Evolutionary conservation across 2,888 invertebrate genomes (phyloP).

Genomic region (Erpobdella octoculata): DNA sequence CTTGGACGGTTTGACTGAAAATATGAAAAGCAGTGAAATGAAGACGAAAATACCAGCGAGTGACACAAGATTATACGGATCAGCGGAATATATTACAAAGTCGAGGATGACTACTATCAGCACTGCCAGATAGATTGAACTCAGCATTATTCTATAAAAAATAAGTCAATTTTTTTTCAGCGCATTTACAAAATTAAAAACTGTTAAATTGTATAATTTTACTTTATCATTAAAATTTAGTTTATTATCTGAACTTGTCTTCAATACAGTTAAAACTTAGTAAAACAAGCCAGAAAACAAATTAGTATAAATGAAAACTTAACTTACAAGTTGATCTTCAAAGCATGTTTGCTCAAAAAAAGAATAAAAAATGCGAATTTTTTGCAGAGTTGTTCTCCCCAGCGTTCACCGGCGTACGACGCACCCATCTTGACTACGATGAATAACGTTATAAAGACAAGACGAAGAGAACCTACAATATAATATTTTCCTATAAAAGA

Average conservation of each 20-base stretch:
- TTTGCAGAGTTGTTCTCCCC: background rate
- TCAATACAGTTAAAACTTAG: too few species aligned
- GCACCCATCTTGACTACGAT: background rate
- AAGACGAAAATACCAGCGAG: slow-evolving; percentile 43
- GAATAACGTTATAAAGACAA: background rate
- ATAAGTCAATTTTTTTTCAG: too few species aligned
- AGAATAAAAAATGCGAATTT: background rate
- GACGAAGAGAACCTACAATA: background rate
- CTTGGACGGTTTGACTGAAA: slow-evolving; percentile 45
- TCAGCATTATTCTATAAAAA: too few species aligned
- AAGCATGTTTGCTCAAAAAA: background rate
- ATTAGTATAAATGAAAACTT: background rate
- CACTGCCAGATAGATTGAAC: slow-evolving; percentile 5
- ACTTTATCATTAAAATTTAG: too few species aligned
- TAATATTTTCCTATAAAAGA: too few species aligned
- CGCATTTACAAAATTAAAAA: too few species aligned
- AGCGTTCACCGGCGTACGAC: background rate
- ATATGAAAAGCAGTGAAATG: slow-evolving; percentile 43
- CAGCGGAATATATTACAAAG: slow-evolving; percentile 19
- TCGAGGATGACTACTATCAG: slow-evolving; percentile 20
- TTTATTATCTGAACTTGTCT: too few species aligned
- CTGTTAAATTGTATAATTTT: too few species aligned
- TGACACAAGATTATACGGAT: slow-evolving; percentile 44
- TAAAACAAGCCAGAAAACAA: too few species aligned
- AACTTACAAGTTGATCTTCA: background rate